Percentiles rank a stretch among this genome's conserved stretches.
These are phyloP conservation scores for Bovichtus diacanthus DNA, from an alignment of 2,797 vertebrate species.

Conservation along the genomic window DNA sequence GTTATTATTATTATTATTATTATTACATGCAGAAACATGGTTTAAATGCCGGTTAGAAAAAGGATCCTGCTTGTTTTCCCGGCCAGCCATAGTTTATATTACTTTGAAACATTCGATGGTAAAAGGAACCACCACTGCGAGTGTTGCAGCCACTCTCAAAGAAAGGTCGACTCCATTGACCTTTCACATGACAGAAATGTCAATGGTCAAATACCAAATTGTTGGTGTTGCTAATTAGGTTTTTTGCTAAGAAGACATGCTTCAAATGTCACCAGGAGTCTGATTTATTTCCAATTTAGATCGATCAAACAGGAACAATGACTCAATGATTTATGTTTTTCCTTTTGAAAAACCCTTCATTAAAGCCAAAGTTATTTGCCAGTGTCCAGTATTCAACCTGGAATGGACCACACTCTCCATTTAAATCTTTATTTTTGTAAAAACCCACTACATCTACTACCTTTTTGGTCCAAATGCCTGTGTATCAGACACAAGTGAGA, in stretches of 20 bases:
- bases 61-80: slow-evolving; percentile 9
- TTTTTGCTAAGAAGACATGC: slow-evolving; percentile 25
- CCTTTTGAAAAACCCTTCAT: background rate
- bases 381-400: background rate
- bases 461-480: too few relatives aligned
- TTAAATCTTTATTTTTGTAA: background rate
- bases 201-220: slow-evolving; percentile 49
- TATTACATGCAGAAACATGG: too few relatives aligned
- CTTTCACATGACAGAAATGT: slow-evolving; percentile 53
- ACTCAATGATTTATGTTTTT: background rate
- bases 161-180: slow-evolving; percentile 47
- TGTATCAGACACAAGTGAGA: too few relatives aligned
- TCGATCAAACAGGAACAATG: background rate
- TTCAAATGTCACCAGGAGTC: slow-evolving; percentile 32
- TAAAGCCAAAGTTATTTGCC: background rate
- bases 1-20: too few relatives aligned
- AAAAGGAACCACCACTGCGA: background rate
- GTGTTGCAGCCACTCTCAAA: slow-evolving; percentile 8
- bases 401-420: background rate
- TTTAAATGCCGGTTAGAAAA: too few relatives aligned
- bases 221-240: slow-evolving; percentile 17
- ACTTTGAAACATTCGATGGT: slow-evolving; percentile 33
- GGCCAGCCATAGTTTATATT: background rate
- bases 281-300: background rate
- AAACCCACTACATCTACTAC: background rate